Base-by-base conservation (phyloP, 2,888 invertebrate species). In the Acanthosepion lycidas region DNA sequence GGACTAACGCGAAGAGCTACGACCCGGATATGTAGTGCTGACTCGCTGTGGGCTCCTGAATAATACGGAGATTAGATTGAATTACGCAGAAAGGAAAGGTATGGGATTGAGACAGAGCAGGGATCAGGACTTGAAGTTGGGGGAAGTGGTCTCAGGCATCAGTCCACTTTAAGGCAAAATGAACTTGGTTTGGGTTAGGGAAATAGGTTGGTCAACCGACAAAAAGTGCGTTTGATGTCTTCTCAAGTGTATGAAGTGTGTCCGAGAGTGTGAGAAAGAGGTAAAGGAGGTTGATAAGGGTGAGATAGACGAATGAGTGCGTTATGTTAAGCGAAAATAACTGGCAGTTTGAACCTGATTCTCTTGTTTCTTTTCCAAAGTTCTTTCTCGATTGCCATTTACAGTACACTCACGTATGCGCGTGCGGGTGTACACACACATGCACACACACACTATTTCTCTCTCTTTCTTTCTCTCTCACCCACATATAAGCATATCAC, bases 141-240 rank as follows among this genome's bases (percentile, higher is more conserved):
- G 15, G n/a, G 78, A 78, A 78, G 78, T 78, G 78, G 78, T 78
- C 33, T 15, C 18, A 78, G 23, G 59, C 59, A 23, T 6, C 20
- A 59, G 59, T 59, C 59, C 59, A 59, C 59, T 20, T 59, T 23
- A 20, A n/a, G n/a, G 23, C n/a, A n/a, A 33, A 78, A 33, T 78
- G 78, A 33, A 33, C n/a, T 78, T 15, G 78, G 78, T 33, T 78
- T 3, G n/a, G n/a, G 78, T n/a, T n/a, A 8, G n/a, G 78, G n/a
- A 12, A 15, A n/a, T 78, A 33, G 78, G n/a, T 33, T 78, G 78
- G 78, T 78, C 33, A 78, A 33, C n/a, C 78, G 78, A 18, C n/a
- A 33, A 78, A 78, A 78, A 78, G n/a, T 33, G 78, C n/a, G 78
- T 78, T 78, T 78, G 78, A 78, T 78, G 78, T 78, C 78, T n/a